phyloP scores from a whole-genome alignment of 1,140 invertebrate genomes.

The Nasonia longicornis region DNA sequence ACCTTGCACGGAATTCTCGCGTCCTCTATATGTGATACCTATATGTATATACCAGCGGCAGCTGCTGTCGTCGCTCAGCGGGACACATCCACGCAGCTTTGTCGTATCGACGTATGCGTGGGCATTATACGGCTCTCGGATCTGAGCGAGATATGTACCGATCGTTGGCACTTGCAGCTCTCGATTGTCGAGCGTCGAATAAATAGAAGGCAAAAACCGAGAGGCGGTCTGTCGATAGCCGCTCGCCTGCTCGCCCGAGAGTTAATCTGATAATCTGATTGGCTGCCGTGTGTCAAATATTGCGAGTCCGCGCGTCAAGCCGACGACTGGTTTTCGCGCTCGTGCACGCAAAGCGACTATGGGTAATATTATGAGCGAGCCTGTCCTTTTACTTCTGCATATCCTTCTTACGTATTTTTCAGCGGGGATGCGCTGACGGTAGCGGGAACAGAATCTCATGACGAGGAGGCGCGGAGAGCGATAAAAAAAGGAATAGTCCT shows the following conservation, averaged over 20 bases:
- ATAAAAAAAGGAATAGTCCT: neutral
- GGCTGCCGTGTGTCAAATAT: constrained; percentile 66
- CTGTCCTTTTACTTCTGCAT: neutral
- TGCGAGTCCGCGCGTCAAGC: constrained; percentile 50
- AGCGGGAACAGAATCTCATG: neutral
- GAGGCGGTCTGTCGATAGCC: constrained; percentile 50
- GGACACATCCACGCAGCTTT: too few species aligned
- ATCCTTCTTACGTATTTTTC: neutral
- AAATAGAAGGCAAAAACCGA: neutral
- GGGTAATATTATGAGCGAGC: too few species aligned
- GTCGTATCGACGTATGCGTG: too few species aligned
- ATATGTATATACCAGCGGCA: too few species aligned
- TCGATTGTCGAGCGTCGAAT: neutral
- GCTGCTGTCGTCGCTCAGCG: too few species aligned
- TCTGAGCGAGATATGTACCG: neutral
- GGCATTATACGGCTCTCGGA: too few species aligned
- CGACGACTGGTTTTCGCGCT: constrained; percentile 1
- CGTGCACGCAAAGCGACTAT: too few species aligned
- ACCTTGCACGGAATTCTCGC: constrained; percentile 7
- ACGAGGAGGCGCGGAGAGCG: neutral
- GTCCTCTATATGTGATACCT: neutral
- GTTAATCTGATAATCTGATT: constrained; percentile 67
- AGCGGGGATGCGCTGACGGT: neutral
- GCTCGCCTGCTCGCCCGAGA: constrained; percentile 49
- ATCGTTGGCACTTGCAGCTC: neutral